Evolutionary conservation across 2,888 invertebrate species (phyloP).

Genomic region (Catocala nupta): DNA sequence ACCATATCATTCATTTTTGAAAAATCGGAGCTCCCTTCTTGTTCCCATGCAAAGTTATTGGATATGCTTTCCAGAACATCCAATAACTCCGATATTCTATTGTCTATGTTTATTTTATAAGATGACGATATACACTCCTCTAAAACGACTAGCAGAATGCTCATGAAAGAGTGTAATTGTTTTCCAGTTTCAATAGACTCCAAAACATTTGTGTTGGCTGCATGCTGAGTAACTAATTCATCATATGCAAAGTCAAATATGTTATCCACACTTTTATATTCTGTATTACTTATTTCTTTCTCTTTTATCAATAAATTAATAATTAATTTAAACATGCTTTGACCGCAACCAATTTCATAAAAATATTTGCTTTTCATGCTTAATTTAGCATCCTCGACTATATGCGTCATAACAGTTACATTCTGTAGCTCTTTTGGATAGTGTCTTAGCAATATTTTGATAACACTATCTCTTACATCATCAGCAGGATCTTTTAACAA

Average conservation of each 20-base stretch:
- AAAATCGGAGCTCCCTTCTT: slow-evolving; percentile 89
- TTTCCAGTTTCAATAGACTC: slow-evolving; percentile 80
- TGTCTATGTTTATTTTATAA: slow-evolving; percentile 57
- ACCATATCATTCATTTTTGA: slow-evolving; percentile 92
- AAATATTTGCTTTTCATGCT: slow-evolving; percentile 88
- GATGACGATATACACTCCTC: slow-evolving; percentile 62
- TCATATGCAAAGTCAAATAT: slow-evolving; percentile 71
- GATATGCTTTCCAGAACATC: slow-evolving; percentile 67
- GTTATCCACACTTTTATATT: slow-evolving; percentile 64
- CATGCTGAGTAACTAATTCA: slow-evolving; percentile 63
- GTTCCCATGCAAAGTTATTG: slow-evolving; percentile 76
- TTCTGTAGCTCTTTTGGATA: slow-evolving; percentile 70
- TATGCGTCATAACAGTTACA: slow-evolving; percentile 58
- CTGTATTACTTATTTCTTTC: slow-evolving; percentile 44
- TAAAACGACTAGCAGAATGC: slow-evolving; percentile 68
- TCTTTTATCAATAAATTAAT: slow-evolving; percentile 68
- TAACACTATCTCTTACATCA: slow-evolving; percentile 87
- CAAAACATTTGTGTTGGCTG: slow-evolving; percentile 76
- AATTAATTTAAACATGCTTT: slow-evolving; percentile 85
- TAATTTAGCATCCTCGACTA: slow-evolving; percentile 74
- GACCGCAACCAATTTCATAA: slow-evolving; percentile 88
- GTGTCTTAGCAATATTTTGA: slow-evolving; percentile 82
- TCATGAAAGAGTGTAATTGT: slow-evolving; percentile 84
- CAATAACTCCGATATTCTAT: slow-evolving; percentile 58
- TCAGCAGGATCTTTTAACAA: slow-evolving; percentile 88